Percentiles rank a stretch among this genome's conserved stretches.
phyloP scores from a whole-genome alignment of 2,113 vertebrate genomes.

The Silurus asotus region DNA sequence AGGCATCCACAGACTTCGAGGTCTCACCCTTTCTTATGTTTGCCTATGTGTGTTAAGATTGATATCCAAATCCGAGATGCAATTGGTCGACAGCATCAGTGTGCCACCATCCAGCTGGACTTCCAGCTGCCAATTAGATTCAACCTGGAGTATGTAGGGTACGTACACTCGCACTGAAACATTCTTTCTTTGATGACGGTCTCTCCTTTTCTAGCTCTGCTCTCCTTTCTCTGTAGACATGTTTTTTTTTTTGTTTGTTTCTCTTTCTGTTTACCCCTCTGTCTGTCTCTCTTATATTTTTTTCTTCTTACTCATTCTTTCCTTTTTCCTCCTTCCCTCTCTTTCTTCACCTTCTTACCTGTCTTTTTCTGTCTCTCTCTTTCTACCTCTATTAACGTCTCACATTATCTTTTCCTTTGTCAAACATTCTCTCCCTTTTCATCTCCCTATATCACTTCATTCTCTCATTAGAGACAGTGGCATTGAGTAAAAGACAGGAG shows the following conservation, averaged over 20 bases:
- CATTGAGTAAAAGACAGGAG: too few species aligned
- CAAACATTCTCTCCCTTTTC: too few species aligned
- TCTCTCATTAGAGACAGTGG: too few species aligned
- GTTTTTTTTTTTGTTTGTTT: too few species aligned
- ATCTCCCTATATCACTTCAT: neutral
- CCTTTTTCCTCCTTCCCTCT: too few species aligned
- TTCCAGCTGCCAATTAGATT: conserved; percentile 91
- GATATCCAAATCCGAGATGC: conserved; percentile 86
- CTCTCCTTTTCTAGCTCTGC: neutral
- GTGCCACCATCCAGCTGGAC: conserved; percentile 91
- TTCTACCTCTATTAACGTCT: neutral
- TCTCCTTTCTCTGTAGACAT: neutral
- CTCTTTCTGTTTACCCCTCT: neutral
- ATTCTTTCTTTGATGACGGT: neutral
- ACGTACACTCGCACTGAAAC: neutral
- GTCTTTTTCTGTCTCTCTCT: neutral
- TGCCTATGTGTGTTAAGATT: conserved; percentile 68
- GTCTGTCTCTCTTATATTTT: neutral
- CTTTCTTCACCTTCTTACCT: too few species aligned
- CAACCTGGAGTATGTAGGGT: conserved; percentile 81
- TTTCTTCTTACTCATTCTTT: too few species aligned
- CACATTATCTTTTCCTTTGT: neutral
- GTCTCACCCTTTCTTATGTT: neutral
- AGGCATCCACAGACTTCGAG: neutral
- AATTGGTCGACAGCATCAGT: conserved; percentile 84